A percentile compares a stretch with the other conserved stretches of the same genome.
phyloP scores from a whole-genome alignment of 2,888 invertebrate genomes.

The Panopea generosa region DNA sequence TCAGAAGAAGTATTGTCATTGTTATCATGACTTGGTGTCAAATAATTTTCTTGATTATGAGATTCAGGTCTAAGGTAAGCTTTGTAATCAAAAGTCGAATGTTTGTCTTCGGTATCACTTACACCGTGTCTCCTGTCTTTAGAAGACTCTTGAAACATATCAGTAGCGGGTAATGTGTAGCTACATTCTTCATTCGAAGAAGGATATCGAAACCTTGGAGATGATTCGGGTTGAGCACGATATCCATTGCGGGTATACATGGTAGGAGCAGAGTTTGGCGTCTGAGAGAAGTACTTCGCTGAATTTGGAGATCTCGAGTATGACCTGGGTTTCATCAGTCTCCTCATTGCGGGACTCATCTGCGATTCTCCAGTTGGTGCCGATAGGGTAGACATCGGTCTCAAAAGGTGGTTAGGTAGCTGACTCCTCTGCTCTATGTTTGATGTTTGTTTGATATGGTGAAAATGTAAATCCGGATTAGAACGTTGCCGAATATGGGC shows the following conservation, averaged over 20 bases:
- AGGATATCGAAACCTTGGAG: constrained; percentile 48
- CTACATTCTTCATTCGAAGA: constrained; percentile 13
- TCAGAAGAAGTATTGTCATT: neutral
- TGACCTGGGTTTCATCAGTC: neutral
- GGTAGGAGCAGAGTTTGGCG: neutral
- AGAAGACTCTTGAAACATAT: neutral
- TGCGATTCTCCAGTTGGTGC: constrained; percentile 7
- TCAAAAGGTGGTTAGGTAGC: constrained; percentile 7
- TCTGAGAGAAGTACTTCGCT: neutral
- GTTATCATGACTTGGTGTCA: neutral
- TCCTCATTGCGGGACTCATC: constrained; percentile 6
- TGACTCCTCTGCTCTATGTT: constrained; percentile 39
- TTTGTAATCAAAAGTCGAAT: too few relatives aligned
- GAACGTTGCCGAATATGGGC: constrained; percentile 35
- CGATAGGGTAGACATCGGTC: constrained; percentile 36
- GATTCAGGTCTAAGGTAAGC: neutral
- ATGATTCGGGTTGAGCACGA: constrained; percentile 21
- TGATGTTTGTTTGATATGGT: constrained; percentile 38
- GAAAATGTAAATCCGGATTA: constrained; percentile 5
- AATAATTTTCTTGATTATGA: neutral
- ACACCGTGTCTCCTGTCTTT: constrained; percentile 13
- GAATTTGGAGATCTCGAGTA: too few relatives aligned
- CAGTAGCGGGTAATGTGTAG: constrained; percentile 24
- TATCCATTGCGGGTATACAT: neutral
- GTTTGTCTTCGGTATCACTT: constrained; percentile 18